Evolutionary conservation across 1,140 invertebrate genomes (phyloP).

Genomic region (Drosophila sechellia): DNA sequence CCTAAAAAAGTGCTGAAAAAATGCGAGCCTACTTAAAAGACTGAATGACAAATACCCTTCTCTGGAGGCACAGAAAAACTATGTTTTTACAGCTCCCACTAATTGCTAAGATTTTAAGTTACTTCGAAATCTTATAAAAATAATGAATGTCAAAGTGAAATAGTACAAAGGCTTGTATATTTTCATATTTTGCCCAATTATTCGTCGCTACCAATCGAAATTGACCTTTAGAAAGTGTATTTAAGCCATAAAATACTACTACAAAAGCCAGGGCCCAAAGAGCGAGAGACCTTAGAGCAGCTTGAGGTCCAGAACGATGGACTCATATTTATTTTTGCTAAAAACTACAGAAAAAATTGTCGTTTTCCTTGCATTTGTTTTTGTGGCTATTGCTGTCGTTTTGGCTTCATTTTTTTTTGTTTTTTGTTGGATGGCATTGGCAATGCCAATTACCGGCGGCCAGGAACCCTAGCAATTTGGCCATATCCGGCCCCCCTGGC

Average conservation of each 20-base stretch:
- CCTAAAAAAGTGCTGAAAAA: conserved; percentile 47
- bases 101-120: no score
- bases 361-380: conserved; percentile 47
- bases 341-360: conserved; percentile 62
- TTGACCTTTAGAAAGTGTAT: conserved; percentile 2
- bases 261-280: conserved; percentile 6
- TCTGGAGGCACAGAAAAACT: not conserved
- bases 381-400: conserved; percentile 38
- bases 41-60: conserved; percentile 6
- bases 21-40: not conserved
- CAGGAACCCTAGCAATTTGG: conserved; percentile 80
- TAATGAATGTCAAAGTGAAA: no score
- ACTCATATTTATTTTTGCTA: conserved; percentile 72
- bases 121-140: no score
- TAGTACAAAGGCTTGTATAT: no score
- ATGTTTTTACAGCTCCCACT: no score
- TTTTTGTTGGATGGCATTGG: conserved; percentile 60
- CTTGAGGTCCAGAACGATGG: conserved; percentile 33
- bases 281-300: conserved; percentile 13
- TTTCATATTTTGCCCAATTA: not conserved
- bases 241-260: conserved; percentile 16
- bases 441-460: conserved; percentile 78
- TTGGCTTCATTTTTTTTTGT: conserved; percentile 3
- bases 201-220: not conserved
- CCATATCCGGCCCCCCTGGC: conserved; percentile 78